phyloP scores from a whole-genome alignment of 1,140 invertebrate genomes.

The Planococcus citri region DNA sequence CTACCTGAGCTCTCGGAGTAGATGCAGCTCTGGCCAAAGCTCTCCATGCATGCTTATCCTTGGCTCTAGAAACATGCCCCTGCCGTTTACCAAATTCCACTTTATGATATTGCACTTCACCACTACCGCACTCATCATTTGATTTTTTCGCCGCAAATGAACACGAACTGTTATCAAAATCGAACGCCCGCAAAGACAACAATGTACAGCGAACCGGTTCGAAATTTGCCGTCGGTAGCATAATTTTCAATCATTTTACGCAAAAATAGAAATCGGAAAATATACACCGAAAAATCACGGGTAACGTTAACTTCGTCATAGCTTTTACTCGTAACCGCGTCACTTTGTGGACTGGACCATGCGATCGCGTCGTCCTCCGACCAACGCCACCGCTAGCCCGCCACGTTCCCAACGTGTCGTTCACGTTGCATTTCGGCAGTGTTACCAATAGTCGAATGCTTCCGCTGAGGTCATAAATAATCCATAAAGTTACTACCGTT shows the following conservation, averaged over 20 bases:
- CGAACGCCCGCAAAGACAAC: not conserved
- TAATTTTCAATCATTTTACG: not conserved
- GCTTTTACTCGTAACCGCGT: not conserved
- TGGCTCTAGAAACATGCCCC: conserved; percentile 9
- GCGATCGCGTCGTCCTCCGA: conserved; percentile 3
- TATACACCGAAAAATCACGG: not conserved
- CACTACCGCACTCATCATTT: not conserved
- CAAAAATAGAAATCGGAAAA: not conserved
- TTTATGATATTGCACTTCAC: not conserved
- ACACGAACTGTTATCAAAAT: conserved; percentile 10
- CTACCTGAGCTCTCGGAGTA: not conserved
- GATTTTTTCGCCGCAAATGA: not conserved
- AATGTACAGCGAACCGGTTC: conserved; percentile 11
- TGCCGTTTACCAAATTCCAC: not conserved
- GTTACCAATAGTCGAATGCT: not conserved
- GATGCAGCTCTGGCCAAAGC: not conserved
- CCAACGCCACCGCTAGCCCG: not conserved
- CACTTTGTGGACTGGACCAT: not conserved
- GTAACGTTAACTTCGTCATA: not conserved
- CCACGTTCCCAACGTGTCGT: not conserved
- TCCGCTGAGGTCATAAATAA: too few relatives aligned
- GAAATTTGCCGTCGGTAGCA: conserved; percentile 11
- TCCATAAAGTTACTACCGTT: too few relatives aligned
- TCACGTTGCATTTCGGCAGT: not conserved
- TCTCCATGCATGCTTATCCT: not conserved